Conservation (phyloP, 1,140 invertebrate genomes). For the Bombus waltoni region DNA sequence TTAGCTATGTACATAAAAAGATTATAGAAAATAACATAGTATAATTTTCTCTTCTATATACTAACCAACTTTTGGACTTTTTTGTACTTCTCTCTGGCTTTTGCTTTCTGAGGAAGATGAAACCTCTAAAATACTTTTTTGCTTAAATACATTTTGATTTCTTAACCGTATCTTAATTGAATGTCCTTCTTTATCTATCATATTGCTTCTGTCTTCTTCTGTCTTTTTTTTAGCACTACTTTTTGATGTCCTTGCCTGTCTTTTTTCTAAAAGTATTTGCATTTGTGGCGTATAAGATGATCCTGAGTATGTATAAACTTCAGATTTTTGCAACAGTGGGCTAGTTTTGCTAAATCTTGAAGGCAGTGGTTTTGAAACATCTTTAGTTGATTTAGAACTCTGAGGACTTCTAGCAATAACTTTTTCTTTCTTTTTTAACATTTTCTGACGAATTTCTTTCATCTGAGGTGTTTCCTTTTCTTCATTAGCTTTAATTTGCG, state of each 20-base stretch:
- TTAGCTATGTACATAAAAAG: too few species aligned
- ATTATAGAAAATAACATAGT: background rate
- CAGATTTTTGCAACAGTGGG: background rate
- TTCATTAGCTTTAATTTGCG: slow-evolving; percentile 4
- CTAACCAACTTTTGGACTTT: slow-evolving; percentile 1
- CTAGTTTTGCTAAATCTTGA: background rate
- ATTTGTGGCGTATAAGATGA: slow-evolving; percentile 61
- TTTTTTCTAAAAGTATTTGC: slow-evolving; percentile 51
- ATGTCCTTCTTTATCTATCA: background rate
- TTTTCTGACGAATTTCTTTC: slow-evolving; percentile 59
- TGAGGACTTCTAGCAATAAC: background rate
- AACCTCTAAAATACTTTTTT: background rate
- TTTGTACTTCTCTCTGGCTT: background rate
- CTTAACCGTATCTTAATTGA: background rate
- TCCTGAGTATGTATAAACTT: background rate
- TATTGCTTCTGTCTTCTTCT: background rate
- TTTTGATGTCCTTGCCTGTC: background rate
- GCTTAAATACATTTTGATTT: background rate
- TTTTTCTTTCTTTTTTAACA: slow-evolving; percentile 42
- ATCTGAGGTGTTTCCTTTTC: slow-evolving; percentile 67
- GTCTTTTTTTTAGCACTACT: background rate
- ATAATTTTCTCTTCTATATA: background rate
- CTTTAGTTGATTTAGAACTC: slow-evolving; percentile 3
- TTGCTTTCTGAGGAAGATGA: background rate
- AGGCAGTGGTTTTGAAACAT: background rate